Evolutionary conservation across 2,113 vertebrate genomes (phyloP).

Genomic region (Varanus salvator): DNA sequence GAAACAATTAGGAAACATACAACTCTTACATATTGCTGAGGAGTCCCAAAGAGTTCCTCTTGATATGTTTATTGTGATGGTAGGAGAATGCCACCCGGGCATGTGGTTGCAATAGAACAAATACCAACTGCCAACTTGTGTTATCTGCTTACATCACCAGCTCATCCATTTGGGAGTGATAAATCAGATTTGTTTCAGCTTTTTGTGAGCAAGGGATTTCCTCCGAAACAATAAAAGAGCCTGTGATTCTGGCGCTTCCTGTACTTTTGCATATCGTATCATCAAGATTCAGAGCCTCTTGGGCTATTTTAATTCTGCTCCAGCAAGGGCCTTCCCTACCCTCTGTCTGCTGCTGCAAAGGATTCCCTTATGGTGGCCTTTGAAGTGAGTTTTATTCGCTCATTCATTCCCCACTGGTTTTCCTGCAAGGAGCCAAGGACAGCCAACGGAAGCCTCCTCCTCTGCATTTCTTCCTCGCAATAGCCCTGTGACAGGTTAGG

Average conservation of each 20-base stretch:
- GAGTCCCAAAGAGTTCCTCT: slow-evolving; percentile 70
- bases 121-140: slow-evolving; percentile 65
- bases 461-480: too few relatives aligned
- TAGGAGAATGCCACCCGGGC: slow-evolving; percentile 55
- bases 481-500: too few relatives aligned
- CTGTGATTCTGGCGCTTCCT: neutral
- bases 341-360: neutral
- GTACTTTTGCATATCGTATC: neutral
- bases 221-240: slow-evolving; percentile 6
- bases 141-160: slow-evolving; percentile 65
- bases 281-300: neutral
- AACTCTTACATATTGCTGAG: slow-evolving; percentile 62
- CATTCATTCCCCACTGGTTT: too few relatives aligned
- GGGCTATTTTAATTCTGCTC: neutral
- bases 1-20: slow-evolving; percentile 48
- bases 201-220: slow-evolving; percentile 48
- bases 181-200: slow-evolving; percentile 65
- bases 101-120: slow-evolving; percentile 56
- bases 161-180: slow-evolving; percentile 46
- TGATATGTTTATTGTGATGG: slow-evolving; percentile 65
- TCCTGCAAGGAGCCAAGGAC: too few relatives aligned
- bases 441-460: too few relatives aligned
- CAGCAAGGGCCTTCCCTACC: too few relatives aligned
- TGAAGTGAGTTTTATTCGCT: too few relatives aligned
- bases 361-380: neutral